Conservation (phyloP, 2,113 vertebrate species). For the Hiodon tergisus region DNA sequence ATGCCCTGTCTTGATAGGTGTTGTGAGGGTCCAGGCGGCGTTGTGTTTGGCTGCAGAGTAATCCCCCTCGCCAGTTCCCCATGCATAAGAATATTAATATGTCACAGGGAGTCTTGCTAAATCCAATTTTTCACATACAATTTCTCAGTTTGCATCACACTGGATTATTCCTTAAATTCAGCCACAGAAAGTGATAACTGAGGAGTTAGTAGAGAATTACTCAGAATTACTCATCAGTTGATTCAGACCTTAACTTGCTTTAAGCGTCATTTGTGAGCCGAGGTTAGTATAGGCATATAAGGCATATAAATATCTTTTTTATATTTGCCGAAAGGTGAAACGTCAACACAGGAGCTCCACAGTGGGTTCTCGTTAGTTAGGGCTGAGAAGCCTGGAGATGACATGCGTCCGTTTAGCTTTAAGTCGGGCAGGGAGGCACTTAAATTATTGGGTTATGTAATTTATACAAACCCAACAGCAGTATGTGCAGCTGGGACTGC, state of each 20-base stretch:
- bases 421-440: neutral
- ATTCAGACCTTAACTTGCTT: neutral
- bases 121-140: neutral
- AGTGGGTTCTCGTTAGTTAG: too few species aligned
- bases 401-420: neutral
- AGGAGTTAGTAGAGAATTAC: neutral
- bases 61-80: neutral
- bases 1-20: neutral
- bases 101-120: neutral
- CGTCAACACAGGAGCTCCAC: too few species aligned
- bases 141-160: neutral
- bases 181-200: neutral
- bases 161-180: neutral
- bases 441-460: neutral
- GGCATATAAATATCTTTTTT: too few species aligned
- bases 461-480: neutral
- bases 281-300: too few species aligned
- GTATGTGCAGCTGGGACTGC: conserved; percentile 5
- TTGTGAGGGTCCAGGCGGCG: too few species aligned
- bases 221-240: neutral
- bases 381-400: neutral
- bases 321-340: too few species aligned
- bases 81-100: neutral
- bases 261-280: too few species aligned
- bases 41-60: too few species aligned